Percentiles rank a stretch among this genome's conserved stretches.
Conservation (phyloP, 2,797 vertebrate species). For the Bradypodion ventrale region DNA sequence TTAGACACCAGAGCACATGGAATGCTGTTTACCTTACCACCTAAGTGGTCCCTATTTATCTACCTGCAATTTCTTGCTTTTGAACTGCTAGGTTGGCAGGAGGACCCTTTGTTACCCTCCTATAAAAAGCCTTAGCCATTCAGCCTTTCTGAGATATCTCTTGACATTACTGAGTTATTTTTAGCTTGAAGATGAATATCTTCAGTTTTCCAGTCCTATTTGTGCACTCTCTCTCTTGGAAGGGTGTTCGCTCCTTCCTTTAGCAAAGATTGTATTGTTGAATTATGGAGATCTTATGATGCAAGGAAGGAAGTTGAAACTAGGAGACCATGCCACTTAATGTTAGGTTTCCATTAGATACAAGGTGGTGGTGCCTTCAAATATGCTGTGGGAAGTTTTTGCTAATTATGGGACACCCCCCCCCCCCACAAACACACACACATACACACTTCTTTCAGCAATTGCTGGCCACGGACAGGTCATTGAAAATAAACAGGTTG, state of each 20-base stretch:
- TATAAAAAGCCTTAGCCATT: not conserved
- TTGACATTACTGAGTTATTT: not conserved
- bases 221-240: not conserved
- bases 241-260: not conserved
- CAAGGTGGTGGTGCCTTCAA: constrained; percentile 53
- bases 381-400: constrained; percentile 55
- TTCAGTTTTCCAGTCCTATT: not conserved
- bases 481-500: too few relatives aligned
- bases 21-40: too few relatives aligned
- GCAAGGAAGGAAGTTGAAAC: constrained; percentile 41
- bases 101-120: too few relatives aligned
- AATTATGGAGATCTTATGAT: constrained; percentile 14
- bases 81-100: too few relatives aligned
- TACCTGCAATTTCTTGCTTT: too few relatives aligned
- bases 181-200: not conserved
- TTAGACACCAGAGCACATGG: too few relatives aligned
- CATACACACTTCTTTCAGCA: not conserved
- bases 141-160: not conserved
- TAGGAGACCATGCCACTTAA: constrained; percentile 54
- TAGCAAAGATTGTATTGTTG: not conserved
- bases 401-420: constrained; percentile 62
- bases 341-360: constrained; percentile 49
- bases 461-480: constrained; percentile 48
- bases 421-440: too few relatives aligned
- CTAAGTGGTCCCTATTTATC: too few relatives aligned